Evolutionary conservation across 2,888 invertebrate genomes (phyloP).

Genomic region (Chromoteleia sp.): DNA sequence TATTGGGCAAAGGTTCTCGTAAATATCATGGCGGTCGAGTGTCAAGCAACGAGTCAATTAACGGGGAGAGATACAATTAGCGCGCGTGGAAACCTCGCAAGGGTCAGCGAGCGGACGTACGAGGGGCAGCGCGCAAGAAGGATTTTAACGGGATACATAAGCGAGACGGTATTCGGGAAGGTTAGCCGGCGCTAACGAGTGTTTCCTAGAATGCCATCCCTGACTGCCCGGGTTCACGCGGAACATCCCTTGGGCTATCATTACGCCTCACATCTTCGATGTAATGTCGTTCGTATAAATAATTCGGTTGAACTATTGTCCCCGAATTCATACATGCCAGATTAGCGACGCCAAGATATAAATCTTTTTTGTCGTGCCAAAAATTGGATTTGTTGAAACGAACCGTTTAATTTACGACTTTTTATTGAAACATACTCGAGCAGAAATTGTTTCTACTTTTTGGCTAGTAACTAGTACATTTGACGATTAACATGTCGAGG

Average conservation of each 20-base stretch:
- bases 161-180: constrained; percentile 71
- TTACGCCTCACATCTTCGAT: constrained; percentile 56
- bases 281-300: constrained; percentile 58
- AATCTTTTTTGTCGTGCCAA: constrained; percentile 23
- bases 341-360: constrained; percentile 32
- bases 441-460: no score
- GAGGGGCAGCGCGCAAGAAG: constrained; percentile 57
- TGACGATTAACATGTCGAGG: no score
- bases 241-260: constrained; percentile 66
- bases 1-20: constrained; percentile 62
- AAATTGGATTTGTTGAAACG: no score
- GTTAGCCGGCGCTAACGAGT: constrained; percentile 81
- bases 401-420: no score
- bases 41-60: constrained; percentile 76
- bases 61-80: constrained; percentile 74
- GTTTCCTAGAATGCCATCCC: constrained; percentile 73
- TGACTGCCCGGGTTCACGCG: constrained; percentile 29
- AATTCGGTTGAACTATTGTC: constrained; percentile 52
- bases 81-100: constrained; percentile 67
- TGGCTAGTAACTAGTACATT: no score
- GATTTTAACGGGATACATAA: constrained; percentile 68
- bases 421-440: no score
- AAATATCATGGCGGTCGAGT: constrained; percentile 66
- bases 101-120: constrained; percentile 62
- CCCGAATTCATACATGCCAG: constrained; percentile 39